Conservation (phyloP, 2,113 vertebrate species). For the Apodemus sylvaticus region DNA sequence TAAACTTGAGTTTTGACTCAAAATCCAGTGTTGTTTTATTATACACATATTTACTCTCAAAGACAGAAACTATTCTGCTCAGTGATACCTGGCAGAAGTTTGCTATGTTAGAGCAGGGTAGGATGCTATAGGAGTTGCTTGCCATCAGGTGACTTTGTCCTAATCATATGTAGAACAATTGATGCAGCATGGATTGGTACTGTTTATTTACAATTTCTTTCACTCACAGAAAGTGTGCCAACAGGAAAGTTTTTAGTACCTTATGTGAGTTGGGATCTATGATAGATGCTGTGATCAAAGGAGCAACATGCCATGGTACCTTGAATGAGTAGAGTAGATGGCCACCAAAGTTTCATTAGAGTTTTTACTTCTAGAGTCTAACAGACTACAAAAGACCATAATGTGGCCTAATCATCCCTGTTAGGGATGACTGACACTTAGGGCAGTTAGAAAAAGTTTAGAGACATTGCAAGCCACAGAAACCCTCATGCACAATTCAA, state of each 20-base stretch:
- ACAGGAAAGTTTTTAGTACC: background rate
- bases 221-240: background rate
- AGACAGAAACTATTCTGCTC: background rate
- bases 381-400: background rate
- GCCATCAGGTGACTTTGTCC: background rate
- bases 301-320: background rate
- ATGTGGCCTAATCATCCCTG: too few species aligned
- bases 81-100: background rate
- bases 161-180: background rate
- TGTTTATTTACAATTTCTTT: background rate
- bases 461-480: background rate
- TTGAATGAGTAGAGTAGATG: background rate
- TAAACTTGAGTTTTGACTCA: background rate
- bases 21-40: background rate
- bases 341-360: background rate
- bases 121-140: background rate
- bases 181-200: background rate
- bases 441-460: background rate
- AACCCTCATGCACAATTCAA: background rate
- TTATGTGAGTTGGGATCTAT: background rate
- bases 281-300: background rate
- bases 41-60: background rate
- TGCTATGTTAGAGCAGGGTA: background rate
- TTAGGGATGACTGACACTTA: background rate
- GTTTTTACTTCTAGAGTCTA: background rate